Conservation (phyloP, 2,888 invertebrate genomes). For the Trichogramma dendrolimi region DNA sequence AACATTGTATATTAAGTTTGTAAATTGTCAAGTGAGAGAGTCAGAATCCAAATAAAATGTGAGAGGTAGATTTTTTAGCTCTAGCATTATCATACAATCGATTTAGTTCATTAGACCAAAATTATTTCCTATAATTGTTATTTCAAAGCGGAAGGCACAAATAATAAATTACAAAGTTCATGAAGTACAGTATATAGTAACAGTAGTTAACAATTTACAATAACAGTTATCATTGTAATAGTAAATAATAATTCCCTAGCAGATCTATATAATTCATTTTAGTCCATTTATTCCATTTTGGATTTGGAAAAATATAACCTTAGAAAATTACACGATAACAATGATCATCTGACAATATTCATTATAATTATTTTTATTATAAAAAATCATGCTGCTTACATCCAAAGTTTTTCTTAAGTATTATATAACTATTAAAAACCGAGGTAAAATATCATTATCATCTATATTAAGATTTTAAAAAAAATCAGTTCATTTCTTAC, state of each 20-base stretch:
- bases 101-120: too few species aligned
- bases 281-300: conserved; percentile 4
- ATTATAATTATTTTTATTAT: conserved; percentile 19
- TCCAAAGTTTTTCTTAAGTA: conserved; percentile 19
- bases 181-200: conserved; percentile 16
- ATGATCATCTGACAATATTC: conserved; percentile 17
- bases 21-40: too few species aligned
- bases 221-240: conserved; percentile 25
- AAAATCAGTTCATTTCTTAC: conserved; percentile 28
- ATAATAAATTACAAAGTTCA: conserved; percentile 22
- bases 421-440: conserved; percentile 25
- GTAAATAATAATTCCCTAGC: conserved; percentile 23
- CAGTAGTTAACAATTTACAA: conserved; percentile 24
- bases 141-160: conserved; percentile 23
- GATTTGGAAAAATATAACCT: conserved; percentile 23
- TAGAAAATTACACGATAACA: conserved; percentile 23
- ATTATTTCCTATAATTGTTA: background rate
- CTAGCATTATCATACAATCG: too few species aligned
- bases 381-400: conserved; percentile 24
- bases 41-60: too few species aligned
- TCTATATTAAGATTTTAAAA: conserved; percentile 25
- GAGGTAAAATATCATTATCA: conserved; percentile 23
- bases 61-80: too few species aligned
- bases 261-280: conserved; percentile 21
- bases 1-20: too few species aligned